These are phyloP conservation scores for Bombus vancouverensis DNA, from an alignment of 1,140 invertebrate species.

Conservation along the genomic window DNA sequence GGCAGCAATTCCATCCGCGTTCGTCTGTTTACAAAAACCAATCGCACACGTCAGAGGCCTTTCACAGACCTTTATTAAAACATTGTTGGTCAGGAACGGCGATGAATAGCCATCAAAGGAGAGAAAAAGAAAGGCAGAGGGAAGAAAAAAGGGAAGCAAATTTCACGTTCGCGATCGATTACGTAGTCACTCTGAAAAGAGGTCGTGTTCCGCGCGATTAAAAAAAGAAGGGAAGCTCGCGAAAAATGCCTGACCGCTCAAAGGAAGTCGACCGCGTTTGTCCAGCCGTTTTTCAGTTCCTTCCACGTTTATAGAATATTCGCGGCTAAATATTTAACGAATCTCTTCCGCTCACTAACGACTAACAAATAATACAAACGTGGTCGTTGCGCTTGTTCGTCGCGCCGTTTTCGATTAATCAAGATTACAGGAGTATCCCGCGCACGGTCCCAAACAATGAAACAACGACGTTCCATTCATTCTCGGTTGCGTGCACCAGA, in stretches of 20 bases:
- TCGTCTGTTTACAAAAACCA: slow-evolving; percentile 11
- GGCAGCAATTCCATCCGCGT: neutral
- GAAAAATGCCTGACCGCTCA: slow-evolving; percentile 7
- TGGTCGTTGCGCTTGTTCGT: neutral
- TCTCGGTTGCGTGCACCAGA: slow-evolving; percentile 9
- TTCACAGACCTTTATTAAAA: slow-evolving; percentile 7
- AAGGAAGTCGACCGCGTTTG: neutral
- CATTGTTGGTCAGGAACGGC: neutral
- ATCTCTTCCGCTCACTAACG: neutral
- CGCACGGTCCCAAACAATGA: slow-evolving; percentile 22
- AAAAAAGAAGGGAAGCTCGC: neutral
- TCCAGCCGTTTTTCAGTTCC: neutral
- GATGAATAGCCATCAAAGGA: neutral
- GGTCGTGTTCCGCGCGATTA: neutral
- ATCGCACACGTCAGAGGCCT: neutral
- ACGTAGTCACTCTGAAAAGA: no score
- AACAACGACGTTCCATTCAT: slow-evolving; percentile 33
- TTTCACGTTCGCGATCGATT: neutral
- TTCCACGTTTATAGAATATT: slow-evolving; percentile 34
- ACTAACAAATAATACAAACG: neutral
- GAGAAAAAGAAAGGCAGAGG: neutral
- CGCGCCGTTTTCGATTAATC: slow-evolving; percentile 31
- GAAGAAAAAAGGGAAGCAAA: neutral
- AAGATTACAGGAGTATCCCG: slow-evolving; percentile 16
- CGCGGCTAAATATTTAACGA: slow-evolving; percentile 36